Base-by-base conservation (phyloP, 2,797 vertebrate species). In the Chaetodon trifasciatus region DNA sequence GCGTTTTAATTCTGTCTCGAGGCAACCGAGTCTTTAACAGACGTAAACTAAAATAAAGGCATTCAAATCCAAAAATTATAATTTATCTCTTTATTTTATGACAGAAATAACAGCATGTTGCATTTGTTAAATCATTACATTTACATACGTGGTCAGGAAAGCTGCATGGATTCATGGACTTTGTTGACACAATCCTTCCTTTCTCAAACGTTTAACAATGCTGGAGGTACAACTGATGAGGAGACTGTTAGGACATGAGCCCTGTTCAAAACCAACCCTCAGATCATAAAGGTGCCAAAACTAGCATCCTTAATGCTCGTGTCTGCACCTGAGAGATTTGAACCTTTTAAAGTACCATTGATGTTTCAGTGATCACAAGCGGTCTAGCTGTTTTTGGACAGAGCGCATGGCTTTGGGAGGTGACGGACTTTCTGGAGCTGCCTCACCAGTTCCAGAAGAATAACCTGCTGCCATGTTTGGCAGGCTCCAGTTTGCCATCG, bases 361-460 rank as follows among this genome's bases (percentile, higher is more conserved):
- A 72, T 66, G 55, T 19, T 35, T 83, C 21, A 63, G n/a, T 42
- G 47, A 52, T 79, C 37, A 72, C 24, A 53, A 32, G 47, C 42
- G 24, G 60, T 50, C 19, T 4, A 5, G 77, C 23, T 58, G 88
- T 21, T 88, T 88, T 88, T 88, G 86, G 79, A 88, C 85, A 91
- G 83, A 80, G 83, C 66, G 15, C 84, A 82, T 58, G 75, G 24
- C 23, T 72, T 74, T 80, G 76, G 74, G 79, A 53, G 82, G 60
- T 37, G 78, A 61, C 42, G 10, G 65, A 24, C 19, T 13, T 56
- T 65, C 64, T 67, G 53, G 40, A 67, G 49, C 73, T 47, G 60
- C 66, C 92, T 96, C 89, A 98, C 96, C 94, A 97, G 92, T 19
- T 90, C 97, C 96, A 99, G 96, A 98, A 98, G 91, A 95, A 98